Conservation (phyloP, 2,113 vertebrate species). For the Cephalopholis sonnerati region DNA sequence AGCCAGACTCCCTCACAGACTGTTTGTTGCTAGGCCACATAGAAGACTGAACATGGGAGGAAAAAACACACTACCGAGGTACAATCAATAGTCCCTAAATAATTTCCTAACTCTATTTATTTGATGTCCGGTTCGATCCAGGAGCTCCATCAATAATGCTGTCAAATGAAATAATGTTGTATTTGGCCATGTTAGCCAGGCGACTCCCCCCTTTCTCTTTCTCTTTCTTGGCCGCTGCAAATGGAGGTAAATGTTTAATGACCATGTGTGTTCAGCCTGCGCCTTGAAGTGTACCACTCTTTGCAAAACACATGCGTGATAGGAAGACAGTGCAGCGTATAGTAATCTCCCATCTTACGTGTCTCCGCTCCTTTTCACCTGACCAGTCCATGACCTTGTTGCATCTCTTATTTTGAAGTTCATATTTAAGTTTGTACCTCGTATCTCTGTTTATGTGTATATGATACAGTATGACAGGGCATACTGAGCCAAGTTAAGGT, state of each 20-base stretch:
- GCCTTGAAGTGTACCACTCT: slow-evolving; percentile 28
- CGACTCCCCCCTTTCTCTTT: neutral
- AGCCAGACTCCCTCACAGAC: slow-evolving; percentile 2
- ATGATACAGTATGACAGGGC: slow-evolving; percentile 25
- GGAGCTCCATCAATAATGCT: slow-evolving; percentile 56
- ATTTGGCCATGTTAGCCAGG: slow-evolving; percentile 20
- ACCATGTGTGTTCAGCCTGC: slow-evolving; percentile 34
- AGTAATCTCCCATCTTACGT: neutral
- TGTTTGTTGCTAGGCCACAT: slow-evolving; percentile 40
- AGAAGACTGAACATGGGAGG: slow-evolving; percentile 25
- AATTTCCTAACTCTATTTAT: slow-evolving; percentile 60
- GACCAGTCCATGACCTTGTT: neutral
- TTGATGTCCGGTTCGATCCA: slow-evolving; percentile 40
- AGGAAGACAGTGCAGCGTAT: neutral
- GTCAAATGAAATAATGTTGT: slow-evolving; percentile 62
- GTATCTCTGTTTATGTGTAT: slow-evolving; percentile 19
- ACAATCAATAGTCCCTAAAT: slow-evolving; percentile 65
- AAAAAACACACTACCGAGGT: slow-evolving; percentile 40
- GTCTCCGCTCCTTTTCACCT: neutral
- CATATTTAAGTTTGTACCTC: neutral
- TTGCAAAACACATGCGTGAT: slow-evolving; percentile 19
- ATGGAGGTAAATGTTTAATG: slow-evolving; percentile 76
- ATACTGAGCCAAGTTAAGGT: slow-evolving; percentile 24
- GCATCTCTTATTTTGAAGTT: slow-evolving; percentile 10
- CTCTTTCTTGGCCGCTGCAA: slow-evolving; percentile 16